Evolutionary conservation across 35 echinoderm and acorn worm species (phyloP), one percentile per base, ranked within the genome.

Genomic region (Chiridota heheva): DNA sequence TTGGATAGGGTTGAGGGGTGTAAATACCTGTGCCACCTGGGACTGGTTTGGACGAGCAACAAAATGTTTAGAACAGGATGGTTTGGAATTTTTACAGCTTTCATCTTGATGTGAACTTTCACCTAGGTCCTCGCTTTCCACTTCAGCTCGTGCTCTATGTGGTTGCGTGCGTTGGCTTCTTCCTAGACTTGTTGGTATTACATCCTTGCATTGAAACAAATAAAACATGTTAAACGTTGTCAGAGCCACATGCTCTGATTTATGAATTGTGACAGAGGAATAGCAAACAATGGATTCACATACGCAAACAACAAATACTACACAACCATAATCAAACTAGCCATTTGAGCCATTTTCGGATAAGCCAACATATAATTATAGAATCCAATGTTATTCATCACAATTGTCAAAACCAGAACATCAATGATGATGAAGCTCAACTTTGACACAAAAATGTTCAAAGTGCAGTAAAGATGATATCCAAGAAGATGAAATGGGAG

Each of bases 1-100:
- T n/a, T n/a, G n/a, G n/a, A n/a, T n/a, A n/a, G n/a, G n/a, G 30
- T 53, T 53, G 48, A 53, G 13, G 8, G 35, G 41, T 20, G 6
- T 2, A 76, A 35, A 47, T 83, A 97, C 93, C 89, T 97, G 93
- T 24, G 93, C 93, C 82, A 97, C 81, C 44, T 91, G 78, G 20
- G 93, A 88, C 12, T 80, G 45, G 67, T 97, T 97, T 24, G 53
- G 55, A 56, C 75, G 83, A 0, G 84, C 77, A 20, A 91, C 80
- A 44, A 97, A 97, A 48, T 97, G 93, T 7, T 81, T 91, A 25
- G 73, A 73, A 63, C 84, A 87, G 2, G 71, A 71, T 12, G 93
- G 93, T 40, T 81, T 91, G 16, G 58, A 44, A 47, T 85, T 61
- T 37, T 22, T 44, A 27, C 3, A 24, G 8, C 70, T 51, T 34